These are phyloP conservation scores for Leptosomus discolor DNA, from an alignment of 2,113 vertebrate genomes.

Conservation along the genomic window DNA sequence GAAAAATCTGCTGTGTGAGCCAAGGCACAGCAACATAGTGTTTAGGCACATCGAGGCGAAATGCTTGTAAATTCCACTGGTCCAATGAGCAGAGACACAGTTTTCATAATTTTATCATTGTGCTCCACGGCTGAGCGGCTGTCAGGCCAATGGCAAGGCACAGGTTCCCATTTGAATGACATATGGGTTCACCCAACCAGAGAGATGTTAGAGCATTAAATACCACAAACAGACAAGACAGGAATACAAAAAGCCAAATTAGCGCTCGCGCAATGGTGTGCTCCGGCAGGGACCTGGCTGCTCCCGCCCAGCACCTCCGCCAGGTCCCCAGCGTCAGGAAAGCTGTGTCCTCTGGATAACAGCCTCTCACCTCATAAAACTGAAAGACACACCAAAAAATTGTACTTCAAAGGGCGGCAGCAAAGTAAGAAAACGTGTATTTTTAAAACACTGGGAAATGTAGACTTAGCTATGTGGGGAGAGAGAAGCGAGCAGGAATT, in stretches of 20 bases:
- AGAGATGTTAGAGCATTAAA: conserved; percentile 80
- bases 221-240: conserved; percentile 77
- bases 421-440: background rate
- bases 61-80: conserved; percentile 78
- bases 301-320: background rate
- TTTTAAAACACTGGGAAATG: background rate
- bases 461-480: background rate
- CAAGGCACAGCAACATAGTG: background rate
- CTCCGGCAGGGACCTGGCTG: background rate
- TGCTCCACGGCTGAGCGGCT: conserved; percentile 73
- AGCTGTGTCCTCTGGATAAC: background rate
- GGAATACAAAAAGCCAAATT: conserved; percentile 77
- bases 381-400: background rate
- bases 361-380: conserved; percentile 6
- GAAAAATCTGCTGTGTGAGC: background rate
- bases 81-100: conserved; percentile 82
- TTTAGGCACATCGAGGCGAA: conserved; percentile 42
- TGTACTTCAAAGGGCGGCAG: background rate
- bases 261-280: background rate
- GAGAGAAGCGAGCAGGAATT: background rate
- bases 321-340: background rate
- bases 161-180: conserved; percentile 86
- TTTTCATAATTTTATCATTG: conserved; percentile 84
- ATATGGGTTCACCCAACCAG: conserved; percentile 89
- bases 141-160: conserved; percentile 74